These are phyloP conservation scores for Drosophila persimilis DNA, from an alignment of 1,140 invertebrate species.

Conservation along the genomic window DNA sequence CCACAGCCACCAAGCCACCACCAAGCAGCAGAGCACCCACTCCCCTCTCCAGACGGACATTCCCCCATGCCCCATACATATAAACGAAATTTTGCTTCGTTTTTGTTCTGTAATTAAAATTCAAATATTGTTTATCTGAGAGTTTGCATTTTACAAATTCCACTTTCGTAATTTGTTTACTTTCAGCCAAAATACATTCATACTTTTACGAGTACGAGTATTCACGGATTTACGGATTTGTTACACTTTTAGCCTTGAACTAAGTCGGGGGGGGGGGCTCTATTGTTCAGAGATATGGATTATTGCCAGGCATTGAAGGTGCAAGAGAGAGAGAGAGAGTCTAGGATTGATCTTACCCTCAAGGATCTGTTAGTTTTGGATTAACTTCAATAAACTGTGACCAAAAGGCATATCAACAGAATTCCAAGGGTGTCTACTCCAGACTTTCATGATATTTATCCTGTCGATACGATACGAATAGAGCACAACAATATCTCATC, in stretches of 20 bases:
- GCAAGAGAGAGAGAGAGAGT: too few species aligned
- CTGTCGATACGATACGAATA: too few species aligned
- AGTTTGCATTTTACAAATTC: conserved; percentile 32
- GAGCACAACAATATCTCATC: too few species aligned
- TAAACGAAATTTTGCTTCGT: conserved; percentile 12
- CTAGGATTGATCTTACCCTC: too few species aligned
- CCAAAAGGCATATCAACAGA: too few species aligned
- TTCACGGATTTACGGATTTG: not conserved
- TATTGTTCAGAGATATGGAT: too few species aligned
- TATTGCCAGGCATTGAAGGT: too few species aligned
- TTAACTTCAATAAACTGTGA: too few species aligned
- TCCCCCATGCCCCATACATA: not conserved
- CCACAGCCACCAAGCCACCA: not conserved
- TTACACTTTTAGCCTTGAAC: conserved; percentile 2
- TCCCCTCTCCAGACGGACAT: conserved; percentile 15
- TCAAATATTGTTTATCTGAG: conserved; percentile 29
- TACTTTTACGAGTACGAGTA: not conserved
- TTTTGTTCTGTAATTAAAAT: conserved; percentile 41
- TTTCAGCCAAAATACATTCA: conserved; percentile 14
- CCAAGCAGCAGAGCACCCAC: not conserved
- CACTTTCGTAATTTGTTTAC: conserved; percentile 31
- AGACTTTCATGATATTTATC: too few species aligned
- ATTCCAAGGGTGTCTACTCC: too few species aligned
- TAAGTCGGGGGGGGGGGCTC: not conserved
- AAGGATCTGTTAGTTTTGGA: too few species aligned